Conservation (phyloP, 2,113 vertebrate genomes). For the Ibidorhyncha struthersii region DNA sequence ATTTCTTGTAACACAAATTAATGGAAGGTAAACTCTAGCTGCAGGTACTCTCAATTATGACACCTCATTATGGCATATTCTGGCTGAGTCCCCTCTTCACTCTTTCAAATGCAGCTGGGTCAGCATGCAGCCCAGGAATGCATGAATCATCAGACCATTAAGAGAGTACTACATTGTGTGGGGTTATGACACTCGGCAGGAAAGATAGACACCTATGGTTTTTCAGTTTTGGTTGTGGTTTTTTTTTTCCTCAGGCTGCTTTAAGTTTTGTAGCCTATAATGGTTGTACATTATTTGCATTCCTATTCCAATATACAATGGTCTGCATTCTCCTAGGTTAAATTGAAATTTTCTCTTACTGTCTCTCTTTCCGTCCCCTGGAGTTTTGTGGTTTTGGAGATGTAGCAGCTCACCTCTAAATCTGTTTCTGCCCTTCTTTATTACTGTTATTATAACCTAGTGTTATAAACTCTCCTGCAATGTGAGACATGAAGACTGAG, state of each 20-base stretch:
- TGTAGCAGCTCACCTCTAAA: background rate
- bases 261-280: background rate
- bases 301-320: background rate
- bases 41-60: background rate
- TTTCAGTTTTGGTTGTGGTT: accelerated
- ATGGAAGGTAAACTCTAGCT: background rate
- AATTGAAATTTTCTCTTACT: background rate
- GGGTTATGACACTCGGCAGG: background rate
- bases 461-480: background rate
- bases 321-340: background rate
- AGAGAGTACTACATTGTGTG: background rate
- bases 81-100: background rate
- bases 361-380: background rate
- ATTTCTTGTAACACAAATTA: background rate
- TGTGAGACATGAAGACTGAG: background rate
- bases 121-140: background rate
- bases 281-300: background rate
- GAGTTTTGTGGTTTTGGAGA: background rate
- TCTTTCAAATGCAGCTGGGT: background rate
- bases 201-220: background rate
- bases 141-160: background rate
- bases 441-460: background rate
- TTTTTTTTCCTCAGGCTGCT: background rate
- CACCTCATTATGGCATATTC: background rate
- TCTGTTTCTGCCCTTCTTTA: background rate